Evolutionary conservation across 2,797 vertebrate genomes (phyloP), one percentile per base, ranked within the genome.

Genomic region (Acomys russatus): DNA sequence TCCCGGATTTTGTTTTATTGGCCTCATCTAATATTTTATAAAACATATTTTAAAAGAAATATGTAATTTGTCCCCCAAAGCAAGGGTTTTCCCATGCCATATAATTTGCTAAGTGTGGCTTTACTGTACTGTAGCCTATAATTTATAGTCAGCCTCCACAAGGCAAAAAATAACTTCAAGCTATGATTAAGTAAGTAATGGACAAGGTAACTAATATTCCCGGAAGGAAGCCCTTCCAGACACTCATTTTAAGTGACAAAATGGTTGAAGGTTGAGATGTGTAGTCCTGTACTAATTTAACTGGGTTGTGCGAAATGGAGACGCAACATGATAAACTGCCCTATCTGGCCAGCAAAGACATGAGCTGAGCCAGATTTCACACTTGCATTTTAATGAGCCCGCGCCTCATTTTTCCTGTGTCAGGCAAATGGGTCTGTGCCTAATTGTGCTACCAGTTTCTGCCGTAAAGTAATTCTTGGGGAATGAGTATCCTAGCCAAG

Each of bases 151-250:
- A 70, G 86, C 44, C 78, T 96, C 95, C 96, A 94, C 91, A 38
- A 92, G 76, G 95, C 93, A 96, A 97, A 97, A 96, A 96, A 96
- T 90, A 97, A 95, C 97, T 97, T 71, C 35, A 90, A 92, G 95
- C 96, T 97, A 12, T 95, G 96, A 97, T 97, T 97, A 98, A 97
- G 95, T 96, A 93, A 95, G 96, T 97, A 97, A 97, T 92, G 83
- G 97, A 96, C 97, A 97, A 96, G 96, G 96, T 94, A 96, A 90
- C 97, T 97, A 96, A 97, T 97, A 96, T 94, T 97, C 94, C 84
- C 28, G 0, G 97, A 97, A 97, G 94, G 97, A 90, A 93, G 91
- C 89, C 91, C 94, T 97, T 95, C 94, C 92, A 94, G 89, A 95
- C 84, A 90, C 91, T 97, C 95, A 96, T 96, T 96, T 95, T 96